Conservation (phyloP, 1,140 invertebrate genomes). For the Magallana gigas region DNA sequence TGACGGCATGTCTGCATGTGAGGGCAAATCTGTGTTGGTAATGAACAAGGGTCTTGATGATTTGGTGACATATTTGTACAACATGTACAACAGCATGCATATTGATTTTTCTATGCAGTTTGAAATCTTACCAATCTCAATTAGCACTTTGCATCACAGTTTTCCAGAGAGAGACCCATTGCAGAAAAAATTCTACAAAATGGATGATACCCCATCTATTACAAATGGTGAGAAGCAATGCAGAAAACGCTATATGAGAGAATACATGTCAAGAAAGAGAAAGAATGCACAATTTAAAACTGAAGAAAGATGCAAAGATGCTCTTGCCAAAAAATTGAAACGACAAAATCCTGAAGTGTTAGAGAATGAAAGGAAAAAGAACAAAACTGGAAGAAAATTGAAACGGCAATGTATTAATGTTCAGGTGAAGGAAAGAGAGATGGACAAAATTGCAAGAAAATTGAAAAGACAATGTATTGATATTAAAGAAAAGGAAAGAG, state of each 20-base stretch:
- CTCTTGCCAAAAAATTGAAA: too few relatives aligned
- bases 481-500: neutral
- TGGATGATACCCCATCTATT: neutral
- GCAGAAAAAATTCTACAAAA: neutral
- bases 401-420: too few relatives aligned
- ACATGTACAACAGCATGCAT: constrained; percentile 16
- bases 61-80: neutral
- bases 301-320: too few relatives aligned
- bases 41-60: neutral
- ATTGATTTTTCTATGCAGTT: neutral
- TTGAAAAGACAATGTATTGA: constrained; percentile 27
- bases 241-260: neutral
- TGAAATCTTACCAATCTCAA: constrained; percentile 29
- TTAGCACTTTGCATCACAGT: neutral
- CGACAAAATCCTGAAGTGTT: too few relatives aligned
- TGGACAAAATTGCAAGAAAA: neutral
- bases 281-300: too few relatives aligned
- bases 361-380: too few relatives aligned
- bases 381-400: neutral
- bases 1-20: neutral
- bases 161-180: neutral
- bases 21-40: constrained; percentile 22
- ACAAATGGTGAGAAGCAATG: neutral
- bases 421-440: too few relatives aligned
- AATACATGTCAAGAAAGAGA: neutral